Evolutionary conservation across 2,888 invertebrate genomes (phyloP), one percentile per base, ranked within the genome.

Genomic region (Thera obeliscata): DNA sequence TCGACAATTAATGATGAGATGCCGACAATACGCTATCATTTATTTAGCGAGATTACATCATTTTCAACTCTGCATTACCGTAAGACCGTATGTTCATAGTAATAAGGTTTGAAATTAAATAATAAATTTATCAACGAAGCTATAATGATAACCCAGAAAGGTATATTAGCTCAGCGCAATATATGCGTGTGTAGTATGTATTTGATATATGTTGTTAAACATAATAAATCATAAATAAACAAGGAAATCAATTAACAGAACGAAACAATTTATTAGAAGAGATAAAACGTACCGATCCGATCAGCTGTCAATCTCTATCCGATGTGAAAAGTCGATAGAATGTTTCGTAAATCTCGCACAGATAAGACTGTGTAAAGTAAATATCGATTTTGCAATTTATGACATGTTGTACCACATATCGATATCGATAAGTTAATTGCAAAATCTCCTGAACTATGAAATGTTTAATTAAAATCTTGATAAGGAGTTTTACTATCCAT

Each of bases 241-340:
- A 77, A 74, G 78, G 78, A 81, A 84, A 84, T 81, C 76, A 78
- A 85, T 82, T 85, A 84, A 76, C 72, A 74, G 78, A 78, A 81
- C 80, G 76, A 64, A 80, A 76, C 75, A 74, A 79, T 80, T 70
- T 65, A 78, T 77, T 66, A 56, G 36, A 78, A 73, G 65, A 76
- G 74, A 69, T 73, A 59, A 59, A 63, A 66, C 84, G 84, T 83
- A 85, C 62, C 46, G 77, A 87, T 87, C 84, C 79, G 84, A 87
- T 87, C 84, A 83, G 66, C 79, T 84, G 85, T 86, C 84, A 78
- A 80, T 72, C 73, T 76, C 71, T 69, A 74, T 77, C 59, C 75
- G 79, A 76, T 77, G 72, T 73, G 76, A 72, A 77, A 76, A 64
- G 56, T 67, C 61, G 69, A 72, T 70, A 69, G 63, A 63, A 56